Evolutionary conservation across 2,797 vertebrate genomes (phyloP), one percentile per base, ranked within the genome.

Genomic region (Manis crassicaudata): DNA sequence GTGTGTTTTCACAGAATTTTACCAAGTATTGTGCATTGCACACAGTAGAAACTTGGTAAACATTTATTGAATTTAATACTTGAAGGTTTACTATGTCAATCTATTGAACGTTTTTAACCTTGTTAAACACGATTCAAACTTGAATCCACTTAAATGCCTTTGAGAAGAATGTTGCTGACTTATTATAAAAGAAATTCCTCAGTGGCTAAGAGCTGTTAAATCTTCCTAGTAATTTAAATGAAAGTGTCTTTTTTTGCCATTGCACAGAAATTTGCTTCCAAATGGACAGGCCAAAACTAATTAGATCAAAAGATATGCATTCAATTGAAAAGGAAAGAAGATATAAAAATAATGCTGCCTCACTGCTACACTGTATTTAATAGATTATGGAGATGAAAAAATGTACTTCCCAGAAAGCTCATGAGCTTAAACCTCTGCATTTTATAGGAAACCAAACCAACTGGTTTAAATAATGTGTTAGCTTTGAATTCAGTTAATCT

Each of bases 211-310:
- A 73, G 50, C 43, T 93, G 20, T 62, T 88, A 81, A 82, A 40
- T 68, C 87, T 92, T 83, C 80, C 40, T 83, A 46, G 84, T 82
- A 88, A 92, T 80, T 94, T 86, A 94, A 96, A 56, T 79, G 46
- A 58, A 95, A 89, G 25, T 70, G 6, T 70, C 35, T 25, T 43
- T 52, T 87, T 83, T 56, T 25, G 23, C 17, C 16, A 43, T 90
- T 68, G 77, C 46, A 50, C 62, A 87, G 76, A 90, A 84, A 76
- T 88, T 67, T 90, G 50, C 63, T 90, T 94, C 58, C 29, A 67
- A 81, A 85, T 23, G 56, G 32, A 88, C 17, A 83, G 63, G 21
- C 16, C 81, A 67, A 43, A 92, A 77, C 83, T 80, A 92, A 90
- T 91, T 25, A 54, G 37, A 90, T 85, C 37, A 75, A 92, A 95